Conservation (phyloP, 2,113 vertebrate genomes). For the Macheiramphus alcinus region DNA sequence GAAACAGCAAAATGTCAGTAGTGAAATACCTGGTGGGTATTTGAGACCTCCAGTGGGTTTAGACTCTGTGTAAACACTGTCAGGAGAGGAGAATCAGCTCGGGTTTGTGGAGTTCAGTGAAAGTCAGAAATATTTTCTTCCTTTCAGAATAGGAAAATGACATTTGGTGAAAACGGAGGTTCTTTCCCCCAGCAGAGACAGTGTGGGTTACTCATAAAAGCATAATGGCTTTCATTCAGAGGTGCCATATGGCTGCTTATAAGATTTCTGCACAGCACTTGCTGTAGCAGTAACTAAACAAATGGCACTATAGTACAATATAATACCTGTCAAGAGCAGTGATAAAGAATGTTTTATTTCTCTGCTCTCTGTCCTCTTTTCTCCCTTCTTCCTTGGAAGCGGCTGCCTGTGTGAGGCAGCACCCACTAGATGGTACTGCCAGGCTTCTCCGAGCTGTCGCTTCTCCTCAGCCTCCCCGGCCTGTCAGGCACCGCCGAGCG, state of each 20-base stretch:
- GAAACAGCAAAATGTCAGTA: conserved; percentile 45
- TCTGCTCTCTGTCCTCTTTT: conserved; percentile 64
- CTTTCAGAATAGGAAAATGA: conserved; percentile 63
- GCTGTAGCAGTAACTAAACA: conserved; percentile 74
- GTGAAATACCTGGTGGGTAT: conserved; percentile 40
- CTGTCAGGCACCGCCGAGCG: not conserved
- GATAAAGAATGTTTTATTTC: conserved; percentile 75
- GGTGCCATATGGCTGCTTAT: conserved; percentile 71
- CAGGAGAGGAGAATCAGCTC: not conserved
- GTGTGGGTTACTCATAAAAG: conserved; percentile 71
- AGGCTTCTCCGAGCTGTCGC: not conserved
- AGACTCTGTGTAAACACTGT: conserved; percentile 35
- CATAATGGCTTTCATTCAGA: conserved; percentile 74
- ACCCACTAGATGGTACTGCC: conserved; percentile 60
- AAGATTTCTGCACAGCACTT: conserved; percentile 70
- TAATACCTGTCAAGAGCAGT: conserved; percentile 73
- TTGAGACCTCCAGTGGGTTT: conserved; percentile 28
- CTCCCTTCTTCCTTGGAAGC: conserved; percentile 25
- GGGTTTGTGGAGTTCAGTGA: conserved; percentile 41
- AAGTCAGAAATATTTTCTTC: conserved; percentile 56
- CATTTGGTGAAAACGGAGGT: conserved; percentile 63
- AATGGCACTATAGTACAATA: conserved; percentile 74
- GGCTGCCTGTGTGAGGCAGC: conserved; percentile 29
- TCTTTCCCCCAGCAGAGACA: conserved; percentile 61
- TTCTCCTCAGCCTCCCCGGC: not conserved